A percentile compares a stretch with the other conserved stretches of the same genome.
Conservation (phyloP, 2,113 vertebrate genomes). For the Brachyistius frenatus region DNA sequence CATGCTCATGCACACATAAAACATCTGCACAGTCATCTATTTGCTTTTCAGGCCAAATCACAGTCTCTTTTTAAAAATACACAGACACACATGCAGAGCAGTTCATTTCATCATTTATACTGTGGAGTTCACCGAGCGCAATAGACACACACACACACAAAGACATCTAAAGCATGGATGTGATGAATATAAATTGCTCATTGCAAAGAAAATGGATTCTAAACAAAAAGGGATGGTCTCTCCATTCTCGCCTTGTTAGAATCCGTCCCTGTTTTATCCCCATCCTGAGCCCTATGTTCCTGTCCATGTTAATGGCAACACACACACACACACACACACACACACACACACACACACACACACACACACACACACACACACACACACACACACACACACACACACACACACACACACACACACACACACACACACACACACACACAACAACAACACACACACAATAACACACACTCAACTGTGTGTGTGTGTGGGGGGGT, state of each 20-base stretch:
- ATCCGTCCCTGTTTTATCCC: constrained; percentile 41
- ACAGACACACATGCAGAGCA: constrained; percentile 2
- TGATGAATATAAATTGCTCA: constrained; percentile 72
- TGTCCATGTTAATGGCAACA: constrained; percentile 15
- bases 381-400: neutral
- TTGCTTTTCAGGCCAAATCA: constrained; percentile 50
- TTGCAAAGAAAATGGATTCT: constrained; percentile 69
- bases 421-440: constrained; percentile 26
- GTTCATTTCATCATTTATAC: constrained; percentile 50
- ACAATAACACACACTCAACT: constrained; percentile 11
- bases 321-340: constrained; percentile 17
- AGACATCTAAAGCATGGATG: constrained; percentile 34
- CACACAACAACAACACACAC: neutral
- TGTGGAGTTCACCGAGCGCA: constrained; percentile 16
- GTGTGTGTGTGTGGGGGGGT: constrained; percentile 4
- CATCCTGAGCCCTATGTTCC: constrained; percentile 6
- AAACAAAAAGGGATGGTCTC: constrained; percentile 42
- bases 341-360: neutral
- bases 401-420: constrained; percentile 1
- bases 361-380: constrained; percentile 14
- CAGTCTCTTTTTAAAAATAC: neutral
- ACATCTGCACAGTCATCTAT: constrained; percentile 52
- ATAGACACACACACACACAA: neutral
- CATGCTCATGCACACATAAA: constrained; percentile 6
- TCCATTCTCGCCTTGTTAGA: constrained; percentile 32